Evolutionary conservation across 2,113 vertebrate species (phyloP), one percentile per base, ranked within the genome.

Genomic region (Barnardius zonarius): DNA sequence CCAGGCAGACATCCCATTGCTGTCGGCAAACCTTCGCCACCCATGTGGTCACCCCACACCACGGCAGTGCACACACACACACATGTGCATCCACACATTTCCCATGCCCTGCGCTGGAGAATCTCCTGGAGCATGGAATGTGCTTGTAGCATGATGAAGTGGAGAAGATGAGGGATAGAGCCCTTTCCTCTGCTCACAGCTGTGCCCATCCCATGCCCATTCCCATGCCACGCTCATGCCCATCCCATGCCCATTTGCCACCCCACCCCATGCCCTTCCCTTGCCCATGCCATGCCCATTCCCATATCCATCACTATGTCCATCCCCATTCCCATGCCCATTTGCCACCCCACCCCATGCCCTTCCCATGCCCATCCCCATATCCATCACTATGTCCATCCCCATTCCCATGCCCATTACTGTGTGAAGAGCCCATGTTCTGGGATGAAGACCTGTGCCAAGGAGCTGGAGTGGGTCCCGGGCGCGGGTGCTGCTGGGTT

Each of bases 131-230:
- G 54, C 77, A 44, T 1, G 13, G 18, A 3, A 2, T 0, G 7
- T 3, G 37, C 30, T 7, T 3, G 43, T 10, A 17, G 41, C 43
- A 19, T 4, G 0, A 8, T 0, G 4, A 9, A 11, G 8, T 2
- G 74, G 24, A 15, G 41, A 25, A 19, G 55, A 4, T 0, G 3
- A 31, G 6, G 46, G 51, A 33, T 30, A 20, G 27, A 16, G 5
- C 8, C 76, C 37, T 11, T 17, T 24, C 75, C 51, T 19, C 20
- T 62, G 63, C 39, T 63, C 55, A 57, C 1, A 16, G 54, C 49
- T 23, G 0, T 15, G 48, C 11, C 15, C 5, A 2, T 30, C 16
- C 27, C 27, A 52, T 52, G 51, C 55, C 13, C 55, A 33, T 57
- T 57, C 31, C 54, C 31, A 7, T 17, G 61, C 37, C 6, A 1